Base-by-base conservation (phyloP, 35 echinoderm and acorn worm genomes). In the Heliocidaris tuberculata region DNA sequence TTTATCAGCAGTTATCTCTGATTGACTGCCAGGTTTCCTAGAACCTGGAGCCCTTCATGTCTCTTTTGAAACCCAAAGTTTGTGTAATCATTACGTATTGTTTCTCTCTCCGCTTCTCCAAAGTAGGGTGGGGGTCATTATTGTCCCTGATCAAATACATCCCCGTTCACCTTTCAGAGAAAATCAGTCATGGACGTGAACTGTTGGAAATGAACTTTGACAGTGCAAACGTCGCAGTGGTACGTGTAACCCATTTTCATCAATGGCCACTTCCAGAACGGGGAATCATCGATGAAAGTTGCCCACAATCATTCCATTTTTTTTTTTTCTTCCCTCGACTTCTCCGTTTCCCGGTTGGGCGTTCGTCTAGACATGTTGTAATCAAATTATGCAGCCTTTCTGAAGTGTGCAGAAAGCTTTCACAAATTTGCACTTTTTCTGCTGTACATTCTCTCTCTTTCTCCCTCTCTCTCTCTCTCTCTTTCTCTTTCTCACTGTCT, bases 381-480 rank as follows among this genome's bases (percentile, higher is more conserved):
- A 89, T 89, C 47, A 89, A 89, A 89, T 89, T 89, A 89, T 47
- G 87, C 87, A 89, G 12, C 31, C 32, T 47, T 89, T 89, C 15
- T 89, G 87, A 89, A 89, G 87, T 47, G 87, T 89, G 32, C 87
- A 89, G 87, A 89, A 89, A 89, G 87, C 87, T 89, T 89, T n/a
- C 17, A 47, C 87, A 89, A 89, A 89, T 89, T 89, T 89, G 87
- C 87, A 89, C 87, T 89, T 89, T 48, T 88, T 32, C 87, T 32
- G 31, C 31, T 32, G 9, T 48, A 19, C 87, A 47, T 89, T 35
- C 47, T 89, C 70, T 24, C 61, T 24, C 24, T 71, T 24, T 71
- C 61, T 71, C 61, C 61, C 61, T 86, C 19, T 30, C 12, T 19
- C 70, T 19, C 70, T 19, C 70, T 19, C 70, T 30, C 85, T 9